A percentile compares a stretch with the other conserved stretches of the same genome.
These are phyloP conservation scores for Digitonthophagus gazella DNA, from an alignment of 2,888 invertebrate species.

Conservation along the genomic window DNA sequence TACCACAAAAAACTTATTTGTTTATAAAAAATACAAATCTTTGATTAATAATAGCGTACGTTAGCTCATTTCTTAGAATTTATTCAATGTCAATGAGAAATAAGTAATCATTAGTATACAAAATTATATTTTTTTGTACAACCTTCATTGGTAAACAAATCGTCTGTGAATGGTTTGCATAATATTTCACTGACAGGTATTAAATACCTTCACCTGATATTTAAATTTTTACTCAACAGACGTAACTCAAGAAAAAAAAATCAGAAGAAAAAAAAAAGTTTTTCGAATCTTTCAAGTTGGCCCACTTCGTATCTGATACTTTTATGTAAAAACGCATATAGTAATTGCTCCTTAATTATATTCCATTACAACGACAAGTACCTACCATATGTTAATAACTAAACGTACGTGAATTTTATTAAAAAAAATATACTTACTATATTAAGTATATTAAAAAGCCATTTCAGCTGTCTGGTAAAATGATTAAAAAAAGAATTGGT, in stretches of 20 bases:
- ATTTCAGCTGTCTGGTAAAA: neutral
- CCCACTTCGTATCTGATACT: neutral
- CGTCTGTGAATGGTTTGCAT: neutral
- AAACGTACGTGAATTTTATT: neutral
- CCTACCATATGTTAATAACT: neutral
- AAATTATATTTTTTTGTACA: neutral
- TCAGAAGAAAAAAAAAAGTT: no score
- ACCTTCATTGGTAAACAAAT: neutral
- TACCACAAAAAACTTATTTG: neutral
- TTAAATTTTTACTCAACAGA: neutral
- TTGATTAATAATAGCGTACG: neutral
- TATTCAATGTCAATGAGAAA: neutral
- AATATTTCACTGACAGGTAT: neutral
- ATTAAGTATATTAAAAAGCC: neutral
- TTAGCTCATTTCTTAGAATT: neutral
- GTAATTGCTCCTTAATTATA: neutral
- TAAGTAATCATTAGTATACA: neutral
- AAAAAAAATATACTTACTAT: neutral
- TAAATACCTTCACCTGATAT: neutral
- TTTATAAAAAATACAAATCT: neutral
- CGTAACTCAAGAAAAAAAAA: neutral
- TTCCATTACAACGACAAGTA: neutral
- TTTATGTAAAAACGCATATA: neutral
- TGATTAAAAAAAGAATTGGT: neutral
- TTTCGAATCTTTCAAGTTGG: no score